Conservation (phyloP, 2,113 vertebrate species). For the Aepyceros melampus region DNA sequence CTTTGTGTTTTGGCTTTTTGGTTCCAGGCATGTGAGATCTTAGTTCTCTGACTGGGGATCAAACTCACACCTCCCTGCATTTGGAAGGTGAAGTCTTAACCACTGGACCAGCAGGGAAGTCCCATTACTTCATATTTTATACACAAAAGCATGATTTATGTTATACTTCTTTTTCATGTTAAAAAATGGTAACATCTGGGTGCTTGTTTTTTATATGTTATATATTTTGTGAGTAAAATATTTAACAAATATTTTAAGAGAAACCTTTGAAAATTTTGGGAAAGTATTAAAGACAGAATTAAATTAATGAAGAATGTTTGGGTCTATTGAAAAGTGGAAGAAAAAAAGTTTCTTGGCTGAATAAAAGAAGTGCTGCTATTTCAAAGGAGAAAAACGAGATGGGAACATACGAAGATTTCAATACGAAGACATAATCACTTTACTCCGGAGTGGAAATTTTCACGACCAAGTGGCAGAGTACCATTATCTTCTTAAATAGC, state of each 20-base stretch:
- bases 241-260: neutral
- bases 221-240: constrained; percentile 2
- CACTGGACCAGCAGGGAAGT: neutral
- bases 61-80: neutral
- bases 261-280: neutral
- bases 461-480: neutral
- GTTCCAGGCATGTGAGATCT: neutral
- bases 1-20: neutral
- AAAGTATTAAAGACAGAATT: neutral
- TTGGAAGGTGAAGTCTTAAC: neutral
- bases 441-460: neutral
- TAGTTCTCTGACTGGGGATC: neutral
- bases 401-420: neutral
- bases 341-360: neutral
- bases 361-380: neutral
- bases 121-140: neutral
- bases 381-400: neutral
- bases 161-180: neutral
- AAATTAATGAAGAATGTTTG: neutral
- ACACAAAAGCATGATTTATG: neutral
- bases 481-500: neutral
- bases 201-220: neutral
- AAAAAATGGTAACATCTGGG: neutral
- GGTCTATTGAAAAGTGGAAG: neutral
- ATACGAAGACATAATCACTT: neutral